A percentile compares a stretch with the other conserved stretches of the same genome.
These are phyloP conservation scores for Drosophila bocki DNA, from an alignment of 1,140 invertebrate genomes.

Conservation along the genomic window DNA sequence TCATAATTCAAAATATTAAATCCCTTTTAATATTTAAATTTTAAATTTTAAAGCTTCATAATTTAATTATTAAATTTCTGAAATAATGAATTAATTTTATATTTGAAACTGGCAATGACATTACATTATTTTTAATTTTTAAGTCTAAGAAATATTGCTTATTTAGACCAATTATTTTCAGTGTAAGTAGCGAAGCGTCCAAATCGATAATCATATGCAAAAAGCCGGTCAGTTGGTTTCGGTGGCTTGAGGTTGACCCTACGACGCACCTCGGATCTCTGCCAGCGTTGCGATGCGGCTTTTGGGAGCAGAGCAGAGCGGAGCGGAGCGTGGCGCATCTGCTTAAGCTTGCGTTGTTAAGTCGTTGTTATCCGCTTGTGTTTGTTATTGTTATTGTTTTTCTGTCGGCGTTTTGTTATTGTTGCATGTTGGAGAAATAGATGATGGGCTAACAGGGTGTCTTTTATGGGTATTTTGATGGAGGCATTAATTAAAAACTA, in stretches of 20 bases:
- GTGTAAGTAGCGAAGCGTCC: constrained; percentile 42
- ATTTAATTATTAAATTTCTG: too few species aligned
- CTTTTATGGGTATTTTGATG: not conserved
- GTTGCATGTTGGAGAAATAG: constrained; percentile 60
- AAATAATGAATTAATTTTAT: not conserved
- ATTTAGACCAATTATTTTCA: constrained; percentile 1
- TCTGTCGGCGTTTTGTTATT: constrained; percentile 41
- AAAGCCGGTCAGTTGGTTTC: constrained; percentile 67
- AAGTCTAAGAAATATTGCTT: not conserved
- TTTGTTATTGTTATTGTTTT: constrained; percentile 38
- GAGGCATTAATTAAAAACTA: not conserved
- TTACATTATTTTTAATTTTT: too few species aligned
- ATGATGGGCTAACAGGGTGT: constrained; percentile 27
- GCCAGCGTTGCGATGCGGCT: too few species aligned
- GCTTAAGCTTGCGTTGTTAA: constrained; percentile 46
- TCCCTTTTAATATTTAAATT: too few species aligned
- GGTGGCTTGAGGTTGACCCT: constrained; percentile 41
- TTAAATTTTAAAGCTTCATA: too few species aligned
- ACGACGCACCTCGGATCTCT: constrained; percentile 20
- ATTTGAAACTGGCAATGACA: not conserved
- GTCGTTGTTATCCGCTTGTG: constrained; percentile 27
- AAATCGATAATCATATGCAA: constrained; percentile 80
- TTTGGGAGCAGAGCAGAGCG: not conserved
- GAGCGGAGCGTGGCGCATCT: constrained; percentile 37
- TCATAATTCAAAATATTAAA: too few species aligned